Evolutionary conservation across 2,888 invertebrate genomes (phyloP).

Genomic region (Megalurothrips usitatus): DNA sequence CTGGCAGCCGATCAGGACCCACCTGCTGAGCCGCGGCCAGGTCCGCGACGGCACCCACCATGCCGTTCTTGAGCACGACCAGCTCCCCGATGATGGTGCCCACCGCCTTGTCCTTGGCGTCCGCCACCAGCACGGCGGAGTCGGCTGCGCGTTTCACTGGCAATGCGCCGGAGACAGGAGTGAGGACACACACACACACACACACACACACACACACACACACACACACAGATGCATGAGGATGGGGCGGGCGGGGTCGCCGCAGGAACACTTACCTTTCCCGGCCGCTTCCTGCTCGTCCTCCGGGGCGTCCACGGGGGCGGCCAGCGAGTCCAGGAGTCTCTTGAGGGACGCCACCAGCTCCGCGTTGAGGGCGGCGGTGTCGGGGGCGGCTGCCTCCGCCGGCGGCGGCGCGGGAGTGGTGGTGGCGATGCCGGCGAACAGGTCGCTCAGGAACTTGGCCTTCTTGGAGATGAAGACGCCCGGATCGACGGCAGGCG

Average conservation of each 20-base stretch:
- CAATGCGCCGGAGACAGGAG: no score
- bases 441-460: constrained; percentile 34
- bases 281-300: not conserved
- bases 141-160: not conserved
- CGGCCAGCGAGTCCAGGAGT: constrained; percentile 3
- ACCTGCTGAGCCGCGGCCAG: not conserved
- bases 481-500: constrained; percentile 35
- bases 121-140: constrained; percentile 28
- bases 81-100: constrained; percentile 32
- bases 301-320: constrained; percentile 9
- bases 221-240: no score
- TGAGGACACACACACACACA: no score
- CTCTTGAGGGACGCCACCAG: not conserved
- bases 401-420: constrained; percentile 39
- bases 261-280: not conserved
- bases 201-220: no score
- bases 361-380: constrained; percentile 13
- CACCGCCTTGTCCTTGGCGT: constrained; percentile 32
- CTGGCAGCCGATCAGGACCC: not conserved
- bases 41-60: not conserved
- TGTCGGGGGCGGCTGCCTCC: constrained; percentile 42
- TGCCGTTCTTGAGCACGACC: constrained; percentile 33
- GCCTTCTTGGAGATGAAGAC: constrained; percentile 35
- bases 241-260: no score
- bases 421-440: constrained; percentile 33